Percentiles rank a stretch among this genome's conserved stretches.
Conservation (phyloP, 2,797 vertebrate genomes). For the Etheostoma nigrum region DNA sequence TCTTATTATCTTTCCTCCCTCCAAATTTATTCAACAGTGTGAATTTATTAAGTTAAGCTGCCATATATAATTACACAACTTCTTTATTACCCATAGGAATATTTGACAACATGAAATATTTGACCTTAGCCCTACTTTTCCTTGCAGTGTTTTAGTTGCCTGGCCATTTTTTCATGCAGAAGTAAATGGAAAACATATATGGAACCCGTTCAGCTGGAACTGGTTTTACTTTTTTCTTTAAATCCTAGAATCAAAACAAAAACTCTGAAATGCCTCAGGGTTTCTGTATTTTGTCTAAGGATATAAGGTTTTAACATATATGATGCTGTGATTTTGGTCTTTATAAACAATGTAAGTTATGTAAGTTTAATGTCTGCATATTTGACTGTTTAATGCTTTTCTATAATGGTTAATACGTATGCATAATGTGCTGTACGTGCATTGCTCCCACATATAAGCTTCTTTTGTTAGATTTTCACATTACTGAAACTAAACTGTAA, state of each 20-base stretch:
- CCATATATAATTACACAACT: constrained; percentile 80
- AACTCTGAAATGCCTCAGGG: constrained; percentile 84
- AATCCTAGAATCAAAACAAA: constrained; percentile 80
- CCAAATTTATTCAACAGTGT: not conserved
- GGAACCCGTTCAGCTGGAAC: constrained; percentile 88
- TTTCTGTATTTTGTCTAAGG: constrained; percentile 71
- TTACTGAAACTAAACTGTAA: not conserved
- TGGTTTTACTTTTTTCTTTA: constrained; percentile 85
- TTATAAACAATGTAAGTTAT: not conserved
- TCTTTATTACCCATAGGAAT: constrained; percentile 86
- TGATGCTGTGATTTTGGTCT: not conserved
- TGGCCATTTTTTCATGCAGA: constrained; percentile 88
- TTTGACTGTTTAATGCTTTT: not conserved
- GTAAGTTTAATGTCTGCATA: not conserved
- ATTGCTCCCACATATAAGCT: not conserved
- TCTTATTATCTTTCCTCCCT: not conserved
- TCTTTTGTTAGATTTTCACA: not conserved
- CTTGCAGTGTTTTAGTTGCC: constrained; percentile 92
- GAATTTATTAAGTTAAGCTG: not conserved
- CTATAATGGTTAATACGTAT: not conserved
- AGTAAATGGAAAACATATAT: constrained; percentile 91
- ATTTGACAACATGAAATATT: constrained; percentile 82
- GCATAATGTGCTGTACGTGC: not conserved
- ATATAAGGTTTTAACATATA: not conserved
- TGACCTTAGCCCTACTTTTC: constrained; percentile 88